A percentile compares a stretch with the other conserved stretches of the same genome.
Conservation (phyloP, 1,140 invertebrate species). For the Dendroctonus ponderosae region DNA sequence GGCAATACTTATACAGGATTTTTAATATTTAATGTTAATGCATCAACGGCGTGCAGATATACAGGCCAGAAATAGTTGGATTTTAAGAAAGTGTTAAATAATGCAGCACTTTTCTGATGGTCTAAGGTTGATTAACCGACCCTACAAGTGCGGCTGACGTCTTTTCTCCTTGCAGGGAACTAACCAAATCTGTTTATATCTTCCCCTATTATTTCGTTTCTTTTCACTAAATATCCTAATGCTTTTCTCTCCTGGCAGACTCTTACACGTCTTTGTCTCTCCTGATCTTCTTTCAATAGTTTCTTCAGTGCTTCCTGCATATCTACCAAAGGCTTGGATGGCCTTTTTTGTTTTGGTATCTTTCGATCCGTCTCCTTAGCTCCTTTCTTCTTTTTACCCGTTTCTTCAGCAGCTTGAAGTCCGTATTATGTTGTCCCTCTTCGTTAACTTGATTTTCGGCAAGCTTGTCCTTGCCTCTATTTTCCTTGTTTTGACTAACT, state of each 20-base stretch:
- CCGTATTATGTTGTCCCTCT: slow-evolving; percentile 20
- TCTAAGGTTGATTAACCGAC: too few species aligned
- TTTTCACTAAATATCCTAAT: too few species aligned
- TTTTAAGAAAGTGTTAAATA: too few species aligned
- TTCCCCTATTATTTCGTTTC: too few species aligned
- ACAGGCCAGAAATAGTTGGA: too few species aligned
- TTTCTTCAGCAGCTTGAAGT: slow-evolving; percentile 34
- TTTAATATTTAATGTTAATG: not conserved
- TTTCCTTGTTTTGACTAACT: slow-evolving; percentile 49
- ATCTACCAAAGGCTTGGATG: slow-evolving; percentile 75
- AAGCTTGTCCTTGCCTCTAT: slow-evolving; percentile 49
- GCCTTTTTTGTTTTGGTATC: slow-evolving; percentile 56
- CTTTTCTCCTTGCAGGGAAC: too few species aligned
- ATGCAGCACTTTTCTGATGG: too few species aligned
- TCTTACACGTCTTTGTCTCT: slow-evolving; percentile 66
- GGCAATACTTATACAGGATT: not conserved
- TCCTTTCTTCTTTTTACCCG: slow-evolving; percentile 49
- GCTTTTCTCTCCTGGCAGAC: too few species aligned
- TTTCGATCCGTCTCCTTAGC: slow-evolving; percentile 50
- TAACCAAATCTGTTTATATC: too few species aligned
- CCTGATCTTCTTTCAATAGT: slow-evolving; percentile 89
- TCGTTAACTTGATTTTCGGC: slow-evolving; percentile 45
- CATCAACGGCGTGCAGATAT: too few species aligned
- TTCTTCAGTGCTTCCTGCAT: slow-evolving; percentile 88
- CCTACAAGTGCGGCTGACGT: too few species aligned